Evolutionary conservation across 1,140 invertebrate species (phyloP).

Genomic region (Aphis gossypii): DNA sequence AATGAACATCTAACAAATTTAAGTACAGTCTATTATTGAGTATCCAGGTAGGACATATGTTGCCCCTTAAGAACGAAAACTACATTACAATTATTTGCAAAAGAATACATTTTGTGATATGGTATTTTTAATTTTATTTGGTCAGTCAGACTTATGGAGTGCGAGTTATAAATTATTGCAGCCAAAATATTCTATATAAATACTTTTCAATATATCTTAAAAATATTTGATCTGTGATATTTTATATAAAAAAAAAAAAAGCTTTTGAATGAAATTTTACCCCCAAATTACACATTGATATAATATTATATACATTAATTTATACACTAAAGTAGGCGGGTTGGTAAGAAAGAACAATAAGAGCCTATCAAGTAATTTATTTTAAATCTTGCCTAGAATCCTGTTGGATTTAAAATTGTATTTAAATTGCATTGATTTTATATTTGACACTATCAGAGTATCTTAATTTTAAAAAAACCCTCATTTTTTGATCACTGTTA

Average conservation of each 20-base stretch:
- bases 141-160: constrained; percentile 54
- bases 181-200: constrained; percentile 36
- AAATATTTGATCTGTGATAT: constrained; percentile 43
- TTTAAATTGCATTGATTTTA: constrained; percentile 36
- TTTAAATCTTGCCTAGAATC: constrained; percentile 56
- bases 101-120: constrained; percentile 50
- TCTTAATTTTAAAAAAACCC: constrained; percentile 53
- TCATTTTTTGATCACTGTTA: constrained; percentile 58
- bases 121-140: constrained; percentile 43
- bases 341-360: constrained; percentile 56
- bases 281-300: constrained; percentile 39
- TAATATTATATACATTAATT: constrained; percentile 24
- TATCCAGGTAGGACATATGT: constrained; percentile 28
- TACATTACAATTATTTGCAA: constrained; percentile 44
- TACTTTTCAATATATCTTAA: constrained; percentile 4
- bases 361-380: constrained; percentile 16
- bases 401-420: constrained; percentile 22
- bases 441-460: constrained; percentile 33
- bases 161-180: constrained; percentile 43
- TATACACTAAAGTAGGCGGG: constrained; percentile 50
- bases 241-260: constrained; percentile 10
- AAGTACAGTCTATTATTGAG: constrained; percentile 55
- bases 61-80: constrained; percentile 30
- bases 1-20: constrained; percentile 49
- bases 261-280: constrained; percentile 32